Evolutionary conservation across 2,797 vertebrate species (phyloP).

Genomic region (Lemur catta): DNA sequence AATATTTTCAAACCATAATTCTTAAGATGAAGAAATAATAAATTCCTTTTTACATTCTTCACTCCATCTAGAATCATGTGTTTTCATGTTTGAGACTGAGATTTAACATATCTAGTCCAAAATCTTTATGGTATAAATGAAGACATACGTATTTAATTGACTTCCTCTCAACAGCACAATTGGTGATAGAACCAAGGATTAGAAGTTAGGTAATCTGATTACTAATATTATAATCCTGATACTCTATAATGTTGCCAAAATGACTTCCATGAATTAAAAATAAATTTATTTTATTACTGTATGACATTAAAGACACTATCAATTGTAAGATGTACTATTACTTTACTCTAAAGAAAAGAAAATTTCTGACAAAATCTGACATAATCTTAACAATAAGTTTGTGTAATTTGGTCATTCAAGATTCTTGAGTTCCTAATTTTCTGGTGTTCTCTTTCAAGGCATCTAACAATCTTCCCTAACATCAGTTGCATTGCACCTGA

Average conservation of each 20-base stretch:
- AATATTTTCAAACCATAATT: not conserved
- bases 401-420: not conserved
- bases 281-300: not conserved
- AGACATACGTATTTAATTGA: not conserved
- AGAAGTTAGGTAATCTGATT: not conserved
- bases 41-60: not conserved
- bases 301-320: not conserved
- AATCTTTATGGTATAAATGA: not conserved
- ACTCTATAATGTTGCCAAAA: not conserved
- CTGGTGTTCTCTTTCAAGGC: not conserved
- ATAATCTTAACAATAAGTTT: not conserved
- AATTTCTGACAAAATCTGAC: not conserved
- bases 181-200: not conserved
- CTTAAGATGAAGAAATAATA: not conserved
- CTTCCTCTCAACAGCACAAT: not conserved
- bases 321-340: not conserved
- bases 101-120: not conserved
- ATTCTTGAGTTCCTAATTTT: not conserved
- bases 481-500: not conserved
- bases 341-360: not conserved
- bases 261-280: not conserved
- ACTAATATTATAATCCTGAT: not conserved
- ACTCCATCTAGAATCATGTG: not conserved
- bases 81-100: not conserved
- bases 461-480: not conserved